Evolutionary conservation across 1,140 invertebrate species (phyloP), one percentile per base, ranked within the genome.

Genomic region (Cepaea nemoralis): DNA sequence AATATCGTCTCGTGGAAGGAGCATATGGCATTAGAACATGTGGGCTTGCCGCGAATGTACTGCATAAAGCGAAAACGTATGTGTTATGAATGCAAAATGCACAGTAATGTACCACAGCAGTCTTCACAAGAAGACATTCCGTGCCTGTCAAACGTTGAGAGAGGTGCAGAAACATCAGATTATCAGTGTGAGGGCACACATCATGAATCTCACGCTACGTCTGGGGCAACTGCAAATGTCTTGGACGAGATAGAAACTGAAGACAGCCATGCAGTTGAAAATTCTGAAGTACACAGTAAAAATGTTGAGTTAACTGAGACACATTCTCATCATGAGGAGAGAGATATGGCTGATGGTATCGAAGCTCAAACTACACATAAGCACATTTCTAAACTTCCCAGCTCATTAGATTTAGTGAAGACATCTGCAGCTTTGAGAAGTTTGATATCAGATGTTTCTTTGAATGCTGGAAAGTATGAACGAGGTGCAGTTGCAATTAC

Each of bases 1-100:
- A 48, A 74, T 74, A 3, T 27, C 33, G 14, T 45, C 27, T 74
- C 71, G 10, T 74, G 71, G 71, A 40, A 74, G 33, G 50, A 74
- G 24, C 71, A 74, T 19, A 42, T 33, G 42, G 2, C 71, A 3
- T n/a, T 14, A 33, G 42, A 74, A 27, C 71, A 74, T 45, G 14
- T 27, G 24, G n/a, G 12, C 19, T 39, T 33, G 31, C n/a, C 71
- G 3, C 39, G 42, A 6, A 42, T 50, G 42, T 74, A 74, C 31
- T 10, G n/a, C 40, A 48, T 74, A 27, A 48, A 31, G 1, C 48
- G 2, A 48, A 74, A 70, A 39, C 69, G 39, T 70, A 2, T 70
- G 14, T 70, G 69, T 39, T 39, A 40, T 22, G 37, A 39, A 14
- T 10, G 19, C 5, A 70, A 70, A 42, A 39, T 24, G 19, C 16